Evolutionary conservation across 2,888 invertebrate species (phyloP).

Genomic region (Melinaea menophilus): DNA sequence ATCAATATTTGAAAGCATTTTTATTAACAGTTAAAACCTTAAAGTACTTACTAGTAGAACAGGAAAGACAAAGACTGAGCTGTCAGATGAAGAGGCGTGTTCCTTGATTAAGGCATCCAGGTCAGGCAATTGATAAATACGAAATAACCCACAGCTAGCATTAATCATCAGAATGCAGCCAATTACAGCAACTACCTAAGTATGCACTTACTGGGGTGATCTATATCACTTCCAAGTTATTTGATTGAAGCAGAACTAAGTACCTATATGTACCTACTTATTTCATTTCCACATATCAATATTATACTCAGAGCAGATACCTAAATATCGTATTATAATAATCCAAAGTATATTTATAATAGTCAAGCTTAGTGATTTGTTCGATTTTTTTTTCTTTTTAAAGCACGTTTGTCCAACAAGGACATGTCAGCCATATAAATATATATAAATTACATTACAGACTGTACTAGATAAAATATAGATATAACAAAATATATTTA

Average conservation of each 20-base stretch:
- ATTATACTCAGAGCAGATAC: too few species aligned
- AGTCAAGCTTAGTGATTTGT: too few species aligned
- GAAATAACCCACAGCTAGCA: slow-evolving; percentile 25
- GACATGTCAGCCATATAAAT: too few species aligned
- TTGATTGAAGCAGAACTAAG: neutral
- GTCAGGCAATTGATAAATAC: slow-evolving; percentile 29
- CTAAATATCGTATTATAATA: too few species aligned
- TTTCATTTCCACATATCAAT: neutral
- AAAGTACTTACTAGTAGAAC: neutral
- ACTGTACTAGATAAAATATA: too few species aligned
- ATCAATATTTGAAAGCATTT: neutral
- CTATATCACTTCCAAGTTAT: neutral
- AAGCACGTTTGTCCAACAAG: too few species aligned
- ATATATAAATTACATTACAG: too few species aligned
- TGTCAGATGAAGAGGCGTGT: slow-evolving; percentile 21
- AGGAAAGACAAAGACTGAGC: neutral
- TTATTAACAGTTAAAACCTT: too few species aligned
- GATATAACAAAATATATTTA: too few species aligned
- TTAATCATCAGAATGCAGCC: slow-evolving; percentile 14
- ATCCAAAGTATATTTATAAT: too few species aligned
- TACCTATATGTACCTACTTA: neutral
- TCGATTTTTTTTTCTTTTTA: too few species aligned
- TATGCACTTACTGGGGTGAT: neutral
- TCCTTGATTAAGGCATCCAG: slow-evolving; percentile 32
- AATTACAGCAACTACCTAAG: slow-evolving; percentile 3